Percentiles rank a stretch among this genome's conserved stretches.
These are phyloP conservation scores for Mustela nigripes DNA, from an alignment of 2,113 vertebrate genomes.

Conservation along the genomic window DNA sequence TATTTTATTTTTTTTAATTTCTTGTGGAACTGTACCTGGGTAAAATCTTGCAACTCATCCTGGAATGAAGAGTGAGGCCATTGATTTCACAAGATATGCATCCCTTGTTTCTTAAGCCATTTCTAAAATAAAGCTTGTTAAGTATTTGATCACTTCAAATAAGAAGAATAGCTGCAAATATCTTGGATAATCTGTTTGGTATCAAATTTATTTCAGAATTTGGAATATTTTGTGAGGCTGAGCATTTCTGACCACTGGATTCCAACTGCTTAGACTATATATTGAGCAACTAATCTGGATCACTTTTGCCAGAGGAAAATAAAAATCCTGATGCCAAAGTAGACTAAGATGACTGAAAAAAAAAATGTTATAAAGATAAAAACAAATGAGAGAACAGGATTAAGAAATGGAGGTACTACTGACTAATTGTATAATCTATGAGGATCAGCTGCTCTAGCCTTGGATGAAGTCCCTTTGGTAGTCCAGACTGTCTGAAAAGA, in stretches of 20 bases:
- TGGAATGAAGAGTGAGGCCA: background rate
- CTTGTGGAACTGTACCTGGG: background rate
- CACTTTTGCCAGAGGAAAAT: background rate
- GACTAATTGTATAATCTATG: background rate
- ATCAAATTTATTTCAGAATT: conserved; percentile 5
- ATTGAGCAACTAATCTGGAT: background rate
- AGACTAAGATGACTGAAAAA: background rate
- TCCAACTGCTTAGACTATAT: background rate
- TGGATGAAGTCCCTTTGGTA: background rate
- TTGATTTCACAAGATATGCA: background rate
- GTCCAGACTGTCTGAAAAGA: background rate
- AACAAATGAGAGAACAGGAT: background rate
- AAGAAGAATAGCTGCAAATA: background rate
- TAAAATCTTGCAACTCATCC: background rate
- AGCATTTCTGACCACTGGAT: background rate
- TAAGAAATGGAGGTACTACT: background rate
- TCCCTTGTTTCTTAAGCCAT: background rate
- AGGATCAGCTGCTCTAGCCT: background rate
- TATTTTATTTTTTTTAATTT: conserved; percentile 2
- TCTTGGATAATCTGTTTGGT: background rate
- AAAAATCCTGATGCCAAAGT: background rate
- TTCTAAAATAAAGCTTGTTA: background rate
- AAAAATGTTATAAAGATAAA: background rate
- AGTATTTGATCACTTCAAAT: background rate
- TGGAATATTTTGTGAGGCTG: background rate